Evolutionary conservation across 2,113 vertebrate species (phyloP).

Genomic region (Phaetusa simplex): DNA sequence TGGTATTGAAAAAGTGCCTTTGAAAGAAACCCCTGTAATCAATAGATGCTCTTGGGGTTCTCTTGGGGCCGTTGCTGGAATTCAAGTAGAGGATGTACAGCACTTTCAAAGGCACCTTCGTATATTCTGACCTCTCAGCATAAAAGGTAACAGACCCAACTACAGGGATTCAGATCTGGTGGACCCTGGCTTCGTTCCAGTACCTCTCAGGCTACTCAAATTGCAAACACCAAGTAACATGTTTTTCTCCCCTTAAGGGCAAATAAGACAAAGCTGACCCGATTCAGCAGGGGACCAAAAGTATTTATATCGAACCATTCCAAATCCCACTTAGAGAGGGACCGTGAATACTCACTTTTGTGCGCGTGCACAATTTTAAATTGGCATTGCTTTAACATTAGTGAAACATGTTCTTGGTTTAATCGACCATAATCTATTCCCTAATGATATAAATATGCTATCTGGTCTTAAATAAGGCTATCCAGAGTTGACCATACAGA

Average conservation of each 20-base stretch:
- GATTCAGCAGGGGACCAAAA: not conserved
- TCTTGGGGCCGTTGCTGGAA: slow-evolving; percentile 18
- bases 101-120: slow-evolving; percentile 50
- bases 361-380: not conserved
- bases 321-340: not conserved
- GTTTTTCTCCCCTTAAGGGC: not conserved
- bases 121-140: slow-evolving; percentile 36
- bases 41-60: slow-evolving; percentile 47
- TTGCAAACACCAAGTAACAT: not conserved
- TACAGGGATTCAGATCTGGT: not conserved
- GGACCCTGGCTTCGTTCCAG: slow-evolving; percentile 1
- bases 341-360: not conserved
- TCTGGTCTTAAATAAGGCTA: not conserved
- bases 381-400: not conserved
- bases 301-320: not conserved
- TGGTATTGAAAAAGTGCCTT: slow-evolving; percentile 28
- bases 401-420: not conserved
- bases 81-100: not conserved
- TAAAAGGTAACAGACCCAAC: slow-evolving; percentile 20
- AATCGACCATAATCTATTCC: not conserved
- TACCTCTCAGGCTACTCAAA: not conserved
- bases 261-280: slow-evolving; percentile 17
- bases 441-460: not conserved
- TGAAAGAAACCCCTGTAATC: slow-evolving; percentile 29
- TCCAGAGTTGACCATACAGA: not conserved